Percentiles rank a stretch among this genome's conserved stretches.
Evolutionary conservation across 2,888 invertebrate genomes (phyloP).

Genomic region (Aphelenchoides bicaudatus): DNA sequence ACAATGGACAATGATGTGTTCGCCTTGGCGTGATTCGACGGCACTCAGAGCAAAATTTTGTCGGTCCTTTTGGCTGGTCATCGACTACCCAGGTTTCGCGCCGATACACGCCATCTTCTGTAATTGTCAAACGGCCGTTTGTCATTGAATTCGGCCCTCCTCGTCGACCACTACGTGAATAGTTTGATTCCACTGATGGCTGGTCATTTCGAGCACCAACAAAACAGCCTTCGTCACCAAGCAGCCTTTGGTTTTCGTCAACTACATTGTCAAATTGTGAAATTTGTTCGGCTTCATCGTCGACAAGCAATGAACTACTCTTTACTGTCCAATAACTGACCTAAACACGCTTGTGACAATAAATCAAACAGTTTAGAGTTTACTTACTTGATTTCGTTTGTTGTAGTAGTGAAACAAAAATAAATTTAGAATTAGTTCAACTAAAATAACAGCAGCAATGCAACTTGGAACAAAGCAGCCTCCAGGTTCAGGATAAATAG

Average conservation of each 20-base stretch:
- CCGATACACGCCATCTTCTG: constrained; percentile 13
- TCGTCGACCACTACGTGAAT: constrained; percentile 13
- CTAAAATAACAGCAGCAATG: constrained; percentile 28
- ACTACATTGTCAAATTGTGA: constrained; percentile 12
- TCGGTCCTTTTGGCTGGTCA: constrained; percentile 20
- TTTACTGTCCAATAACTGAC: constrained; percentile 40
- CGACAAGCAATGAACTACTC: constrained; percentile 26
- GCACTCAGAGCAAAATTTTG: constrained; percentile 48
- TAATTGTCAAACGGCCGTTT: constrained; percentile 15
- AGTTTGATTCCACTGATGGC: neutral
- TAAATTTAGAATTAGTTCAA: constrained; percentile 28
- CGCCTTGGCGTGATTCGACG: constrained; percentile 41
- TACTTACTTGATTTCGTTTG: constrained; percentile 33
- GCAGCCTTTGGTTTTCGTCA: constrained; percentile 18
- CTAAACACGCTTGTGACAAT: constrained; percentile 23
- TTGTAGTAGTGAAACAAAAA: constrained; percentile 35
- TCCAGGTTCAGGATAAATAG: constrained; percentile 24
- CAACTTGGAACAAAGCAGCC: constrained; percentile 22
- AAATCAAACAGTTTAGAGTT: constrained; percentile 16
- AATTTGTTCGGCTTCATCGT: constrained; percentile 14
- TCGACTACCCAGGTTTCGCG: constrained; percentile 17
- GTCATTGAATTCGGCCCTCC: neutral
- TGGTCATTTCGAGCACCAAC: constrained; percentile 11
- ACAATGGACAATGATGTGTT: constrained; percentile 62
- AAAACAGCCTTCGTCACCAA: constrained; percentile 13